Percentiles rank a stretch among this genome's conserved stretches.
Evolutionary conservation across 2,113 vertebrate species (phyloP).

Genomic region (Sapayoa aenigma): DNA sequence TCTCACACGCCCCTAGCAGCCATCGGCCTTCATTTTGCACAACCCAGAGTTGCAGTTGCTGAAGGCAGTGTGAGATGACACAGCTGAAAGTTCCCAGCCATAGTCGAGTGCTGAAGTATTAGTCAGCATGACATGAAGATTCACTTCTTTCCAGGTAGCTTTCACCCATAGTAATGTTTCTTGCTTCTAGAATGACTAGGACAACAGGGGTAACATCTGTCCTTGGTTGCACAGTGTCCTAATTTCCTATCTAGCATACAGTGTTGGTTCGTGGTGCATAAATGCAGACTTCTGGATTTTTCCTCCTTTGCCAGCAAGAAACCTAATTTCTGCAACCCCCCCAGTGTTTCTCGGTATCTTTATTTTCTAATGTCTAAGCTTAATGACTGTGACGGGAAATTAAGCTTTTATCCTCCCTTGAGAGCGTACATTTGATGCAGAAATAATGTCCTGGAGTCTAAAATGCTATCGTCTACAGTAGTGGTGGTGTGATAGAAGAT

Average conservation of each 20-base stretch:
- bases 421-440: not conserved
- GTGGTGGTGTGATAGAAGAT: not conserved
- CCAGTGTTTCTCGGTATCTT: not conserved
- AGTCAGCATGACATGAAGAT: constrained; percentile 50
- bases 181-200: constrained; percentile 64
- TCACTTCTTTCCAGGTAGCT: constrained; percentile 69
- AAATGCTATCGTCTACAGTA: not conserved
- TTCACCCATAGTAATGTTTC: constrained; percentile 65
- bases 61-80: constrained; percentile 58
- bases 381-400: constrained; percentile 26
- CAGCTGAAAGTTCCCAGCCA: constrained; percentile 61
- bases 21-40: not conserved
- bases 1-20: constrained; percentile 32
- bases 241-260: not conserved
- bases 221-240: not conserved
- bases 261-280: not conserved
- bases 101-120: constrained; percentile 27
- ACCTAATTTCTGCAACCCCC: not conserved
- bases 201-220: constrained; percentile 18
- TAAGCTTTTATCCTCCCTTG: not conserved
- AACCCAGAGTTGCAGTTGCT: not conserved
- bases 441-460: not conserved
- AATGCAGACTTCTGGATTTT: constrained; percentile 3
- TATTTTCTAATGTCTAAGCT: not conserved
- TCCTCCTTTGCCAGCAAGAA: not conserved